phyloP scores from a whole-genome alignment of 2,888 invertebrate species.

The Hedychridium roseum region DNA sequence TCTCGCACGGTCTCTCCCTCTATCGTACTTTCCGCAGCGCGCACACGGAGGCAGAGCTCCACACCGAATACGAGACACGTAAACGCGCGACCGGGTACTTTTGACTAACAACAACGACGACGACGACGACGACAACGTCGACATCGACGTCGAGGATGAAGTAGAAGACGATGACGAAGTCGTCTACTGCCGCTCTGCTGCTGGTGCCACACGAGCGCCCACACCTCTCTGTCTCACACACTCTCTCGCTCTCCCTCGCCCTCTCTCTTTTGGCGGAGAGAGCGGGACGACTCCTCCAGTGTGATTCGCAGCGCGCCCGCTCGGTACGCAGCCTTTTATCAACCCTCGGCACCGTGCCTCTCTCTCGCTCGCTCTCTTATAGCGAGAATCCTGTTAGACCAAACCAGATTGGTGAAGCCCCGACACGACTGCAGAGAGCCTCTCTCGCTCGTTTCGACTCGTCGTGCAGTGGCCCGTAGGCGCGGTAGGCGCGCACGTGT shows the following conservation, averaged over 20 bases:
- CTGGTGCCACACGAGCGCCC: constrained; percentile 36
- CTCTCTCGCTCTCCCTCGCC: no score
- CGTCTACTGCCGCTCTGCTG: constrained; percentile 26
- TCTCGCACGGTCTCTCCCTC: neutral
- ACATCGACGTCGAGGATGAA: neutral
- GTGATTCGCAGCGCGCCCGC: constrained; percentile 53
- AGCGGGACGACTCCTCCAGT: constrained; percentile 44
- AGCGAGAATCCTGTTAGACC: constrained; percentile 77
- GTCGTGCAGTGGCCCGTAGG: constrained; percentile 29
- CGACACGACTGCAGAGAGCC: constrained; percentile 30
- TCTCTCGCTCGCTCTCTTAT: constrained; percentile 16
- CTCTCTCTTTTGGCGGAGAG: no score
- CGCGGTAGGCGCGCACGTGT: constrained; percentile 69
- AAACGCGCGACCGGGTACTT: constrained; percentile 26
- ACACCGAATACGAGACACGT: constrained; percentile 21
- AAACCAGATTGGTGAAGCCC: constrained; percentile 79
- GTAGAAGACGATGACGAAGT: constrained; percentile 3
- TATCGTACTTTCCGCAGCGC: constrained; percentile 12
- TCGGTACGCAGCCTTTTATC: constrained; percentile 66
- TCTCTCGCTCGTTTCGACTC: neutral
- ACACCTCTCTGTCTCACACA: no score
- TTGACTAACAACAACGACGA: constrained; percentile 1
- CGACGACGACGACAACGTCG: neutral
- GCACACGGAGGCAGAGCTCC: constrained; percentile 26
- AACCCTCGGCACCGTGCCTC: constrained; percentile 65